phyloP scores from a whole-genome alignment of 2,797 vertebrate genomes.

The Pseudomugil tenellus region DNA sequence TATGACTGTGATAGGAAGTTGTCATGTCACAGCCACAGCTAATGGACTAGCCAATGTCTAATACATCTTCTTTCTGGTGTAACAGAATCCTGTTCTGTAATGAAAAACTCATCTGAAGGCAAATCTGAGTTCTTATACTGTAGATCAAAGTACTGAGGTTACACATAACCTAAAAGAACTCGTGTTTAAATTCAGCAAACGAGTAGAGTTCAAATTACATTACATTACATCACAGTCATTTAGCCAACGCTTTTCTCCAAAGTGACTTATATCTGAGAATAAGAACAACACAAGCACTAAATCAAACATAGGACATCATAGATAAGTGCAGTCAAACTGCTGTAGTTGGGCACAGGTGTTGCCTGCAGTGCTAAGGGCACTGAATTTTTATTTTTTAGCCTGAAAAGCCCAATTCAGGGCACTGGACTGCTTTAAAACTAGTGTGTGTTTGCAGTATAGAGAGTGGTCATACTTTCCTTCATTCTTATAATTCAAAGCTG shows the following conservation, averaged over 20 bases:
- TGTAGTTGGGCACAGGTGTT: too few relatives aligned
- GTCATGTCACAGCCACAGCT: background rate
- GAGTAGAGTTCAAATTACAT: background rate
- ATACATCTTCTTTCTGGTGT: background rate
- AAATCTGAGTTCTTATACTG: slow-evolving; percentile 4
- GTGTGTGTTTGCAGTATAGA: slow-evolving; percentile 18
- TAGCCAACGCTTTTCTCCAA: too few relatives aligned
- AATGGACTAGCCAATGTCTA: background rate
- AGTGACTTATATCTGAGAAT: too few relatives aligned
- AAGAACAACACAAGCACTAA: too few relatives aligned
- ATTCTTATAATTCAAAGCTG: slow-evolving; percentile 36
- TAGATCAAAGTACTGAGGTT: background rate
- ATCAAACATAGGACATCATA: too few relatives aligned
- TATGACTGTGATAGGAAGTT: background rate
- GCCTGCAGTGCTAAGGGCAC: too few relatives aligned
- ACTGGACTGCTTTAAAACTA: slow-evolving; percentile 3
- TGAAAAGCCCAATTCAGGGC: slow-evolving; percentile 7
- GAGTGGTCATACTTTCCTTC: slow-evolving; percentile 55
- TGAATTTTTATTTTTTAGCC: too few relatives aligned
- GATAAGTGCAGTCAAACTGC: too few relatives aligned
- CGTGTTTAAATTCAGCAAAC: slow-evolving; percentile 13
- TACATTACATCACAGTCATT: too few relatives aligned
- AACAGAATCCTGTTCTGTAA: background rate
- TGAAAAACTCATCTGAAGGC: background rate
- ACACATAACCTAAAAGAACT: slow-evolving; percentile 1